These are phyloP conservation scores for Phalacrocorax carbo DNA, from an alignment of 2,113 vertebrate genomes.

Conservation along the genomic window DNA sequence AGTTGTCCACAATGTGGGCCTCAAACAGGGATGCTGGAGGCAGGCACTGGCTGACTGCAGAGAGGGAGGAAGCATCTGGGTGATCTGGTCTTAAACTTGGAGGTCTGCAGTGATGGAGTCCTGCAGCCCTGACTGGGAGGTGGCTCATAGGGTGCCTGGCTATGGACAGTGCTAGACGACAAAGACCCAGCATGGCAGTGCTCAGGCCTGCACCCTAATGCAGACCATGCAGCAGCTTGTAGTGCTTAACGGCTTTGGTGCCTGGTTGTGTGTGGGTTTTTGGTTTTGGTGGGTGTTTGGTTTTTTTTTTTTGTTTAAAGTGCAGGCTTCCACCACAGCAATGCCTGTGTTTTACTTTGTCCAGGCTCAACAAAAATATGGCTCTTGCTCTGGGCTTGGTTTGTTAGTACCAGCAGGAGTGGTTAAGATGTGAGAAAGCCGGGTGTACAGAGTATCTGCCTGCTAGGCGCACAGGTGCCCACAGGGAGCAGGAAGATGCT, in stretches of 20 bases:
- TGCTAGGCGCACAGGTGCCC: background rate
- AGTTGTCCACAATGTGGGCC: background rate
- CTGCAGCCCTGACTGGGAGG: background rate
- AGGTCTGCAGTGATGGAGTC: background rate
- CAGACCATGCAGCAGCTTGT: background rate
- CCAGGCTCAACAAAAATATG: background rate
- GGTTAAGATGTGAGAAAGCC: background rate
- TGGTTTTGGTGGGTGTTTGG: no score
- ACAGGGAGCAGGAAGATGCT: background rate
- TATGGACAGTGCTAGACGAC: accelerated
- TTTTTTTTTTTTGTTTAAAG: no score
- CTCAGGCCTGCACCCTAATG: background rate
- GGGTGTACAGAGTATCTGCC: background rate
- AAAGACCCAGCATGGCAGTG: background rate
- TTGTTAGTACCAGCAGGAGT: background rate
- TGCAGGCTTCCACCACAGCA: background rate
- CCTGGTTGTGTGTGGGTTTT: no score
- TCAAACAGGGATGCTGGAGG: background rate
- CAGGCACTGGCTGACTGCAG: background rate
- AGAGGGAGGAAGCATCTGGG: background rate
- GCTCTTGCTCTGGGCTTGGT: background rate
- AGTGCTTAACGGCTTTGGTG: background rate
- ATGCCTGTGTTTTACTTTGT: no score
- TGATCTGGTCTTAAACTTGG: background rate
- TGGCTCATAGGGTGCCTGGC: background rate